Evolutionary conservation across 2,888 invertebrate species (phyloP), one percentile per base, ranked within the genome.

Genomic region (Luperina nickerlii): DNA sequence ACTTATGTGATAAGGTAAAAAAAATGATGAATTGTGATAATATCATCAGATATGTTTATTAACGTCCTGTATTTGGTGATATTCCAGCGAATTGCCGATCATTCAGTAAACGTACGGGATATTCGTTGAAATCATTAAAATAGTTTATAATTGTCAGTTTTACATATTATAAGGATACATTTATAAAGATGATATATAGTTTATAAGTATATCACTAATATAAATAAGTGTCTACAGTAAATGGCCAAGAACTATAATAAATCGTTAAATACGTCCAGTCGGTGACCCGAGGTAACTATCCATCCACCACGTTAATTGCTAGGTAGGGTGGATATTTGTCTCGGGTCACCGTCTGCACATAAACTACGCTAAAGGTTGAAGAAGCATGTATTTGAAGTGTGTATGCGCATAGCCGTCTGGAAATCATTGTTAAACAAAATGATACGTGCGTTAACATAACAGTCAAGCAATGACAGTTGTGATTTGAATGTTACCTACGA

Each of bases 161-260:
- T 48, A 78, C 75, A 84, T 83, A 84, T n/a, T 42, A 84, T 71
- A 87, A 63, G 32, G 66, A 84, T 87, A 75, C 75, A 70, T 67
- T 70, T 79, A 82, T 78, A 78, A 62, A 82, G 51, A 82, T 68
- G 65, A 65, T 74, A 80, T 67, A 79, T 66, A 75, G 42, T 76
- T 60, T 27, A 74, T 67, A 71, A 27, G n/a, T 68, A 86, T 38
- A 76, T 75, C 60, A 66, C 48, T 66, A 48, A 51, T 83, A 67
- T 76, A 72, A 77, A 74, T 66, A 76, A 69, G 27, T 74, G 24
- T 38, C 86, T 76, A 88, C 75, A 85, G 72, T 87, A 87, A 71
- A 89, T 82, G 76, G 78, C 86, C 74, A 81, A 78, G 77, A 83
- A 82, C 77, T 79, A 48, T 79, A 79, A 73, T 78, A 78, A 66